Evolutionary conservation across 2,888 invertebrate species (phyloP).

Genomic region (Thymelicus lineola): DNA sequence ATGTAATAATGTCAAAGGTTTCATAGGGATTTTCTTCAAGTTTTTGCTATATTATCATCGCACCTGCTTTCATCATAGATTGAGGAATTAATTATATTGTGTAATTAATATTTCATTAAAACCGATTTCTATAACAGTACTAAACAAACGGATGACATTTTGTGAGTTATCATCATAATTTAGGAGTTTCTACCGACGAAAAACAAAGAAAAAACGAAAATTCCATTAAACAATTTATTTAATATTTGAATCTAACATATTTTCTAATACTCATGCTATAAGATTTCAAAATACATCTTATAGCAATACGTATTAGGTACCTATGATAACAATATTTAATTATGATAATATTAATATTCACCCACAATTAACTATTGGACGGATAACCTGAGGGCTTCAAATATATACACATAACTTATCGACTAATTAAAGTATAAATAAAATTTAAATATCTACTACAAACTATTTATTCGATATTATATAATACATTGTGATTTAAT

Average conservation of each 20-base stretch:
- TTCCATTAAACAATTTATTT: slow-evolving; percentile 14
- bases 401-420: slow-evolving; percentile 50
- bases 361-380: slow-evolving; percentile 58
- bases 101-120: too few relatives aligned
- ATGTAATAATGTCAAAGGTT: too few relatives aligned
- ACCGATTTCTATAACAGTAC: too few relatives aligned
- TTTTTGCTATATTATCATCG: too few relatives aligned
- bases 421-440: neutral
- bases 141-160: too few relatives aligned
- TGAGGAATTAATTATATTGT: too few relatives aligned
- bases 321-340: slow-evolving; percentile 10
- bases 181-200: too few relatives aligned
- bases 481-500: slow-evolving; percentile 18
- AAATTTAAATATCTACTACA: neutral
- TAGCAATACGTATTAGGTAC: neutral
- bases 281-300: neutral
- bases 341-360: slow-evolving; percentile 17
- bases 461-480: slow-evolving; percentile 9
- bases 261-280: neutral
- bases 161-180: too few relatives aligned
- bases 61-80: too few relatives aligned
- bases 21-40: too few relatives aligned
- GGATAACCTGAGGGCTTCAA: slow-evolving; percentile 69
- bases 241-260: neutral
- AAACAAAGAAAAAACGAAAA: neutral